phyloP scores from a whole-genome alignment of 2,888 invertebrate genomes.

The Eristalis tenax region DNA sequence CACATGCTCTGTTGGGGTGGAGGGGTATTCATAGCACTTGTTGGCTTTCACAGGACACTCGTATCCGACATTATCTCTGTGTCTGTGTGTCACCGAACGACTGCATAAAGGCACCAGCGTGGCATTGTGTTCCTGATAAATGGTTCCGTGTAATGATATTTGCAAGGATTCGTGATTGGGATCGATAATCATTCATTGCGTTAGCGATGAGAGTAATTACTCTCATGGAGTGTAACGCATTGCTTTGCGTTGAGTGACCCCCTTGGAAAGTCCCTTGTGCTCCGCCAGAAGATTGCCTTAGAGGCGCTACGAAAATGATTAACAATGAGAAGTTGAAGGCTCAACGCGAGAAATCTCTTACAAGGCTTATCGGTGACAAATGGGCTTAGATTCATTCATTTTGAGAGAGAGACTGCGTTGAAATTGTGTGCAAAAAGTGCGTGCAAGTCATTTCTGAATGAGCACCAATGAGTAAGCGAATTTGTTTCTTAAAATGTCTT shows the following conservation, averaged over 20 bases:
- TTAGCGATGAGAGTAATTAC: background rate
- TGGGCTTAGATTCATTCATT: no score
- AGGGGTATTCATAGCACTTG: constrained; percentile 12
- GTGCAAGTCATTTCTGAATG: background rate
- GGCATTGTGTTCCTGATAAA: constrained; percentile 4
- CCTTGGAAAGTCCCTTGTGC: no score
- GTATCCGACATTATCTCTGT: constrained; percentile 2
- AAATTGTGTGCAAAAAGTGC: background rate
- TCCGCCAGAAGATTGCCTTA: no score
- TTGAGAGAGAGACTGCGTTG: no score
- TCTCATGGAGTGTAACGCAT: background rate
- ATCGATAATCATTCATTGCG: constrained; percentile 28
- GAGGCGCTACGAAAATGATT: no score
- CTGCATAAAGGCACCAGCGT: background rate
- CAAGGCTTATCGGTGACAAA: no score
- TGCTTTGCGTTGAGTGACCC: background rate
- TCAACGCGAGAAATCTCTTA: no score
- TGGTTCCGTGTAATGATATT: constrained; percentile 37
- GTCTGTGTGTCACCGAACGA: constrained; percentile 2
- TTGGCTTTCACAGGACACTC: constrained; percentile 11
- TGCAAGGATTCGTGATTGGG: constrained; percentile 42
- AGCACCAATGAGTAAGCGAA: background rate
- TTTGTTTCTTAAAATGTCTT: background rate
- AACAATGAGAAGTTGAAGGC: no score
- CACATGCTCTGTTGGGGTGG: background rate